phyloP scores from a whole-genome alignment of 2,797 vertebrate species.

The Gallirallus australis region DNA sequence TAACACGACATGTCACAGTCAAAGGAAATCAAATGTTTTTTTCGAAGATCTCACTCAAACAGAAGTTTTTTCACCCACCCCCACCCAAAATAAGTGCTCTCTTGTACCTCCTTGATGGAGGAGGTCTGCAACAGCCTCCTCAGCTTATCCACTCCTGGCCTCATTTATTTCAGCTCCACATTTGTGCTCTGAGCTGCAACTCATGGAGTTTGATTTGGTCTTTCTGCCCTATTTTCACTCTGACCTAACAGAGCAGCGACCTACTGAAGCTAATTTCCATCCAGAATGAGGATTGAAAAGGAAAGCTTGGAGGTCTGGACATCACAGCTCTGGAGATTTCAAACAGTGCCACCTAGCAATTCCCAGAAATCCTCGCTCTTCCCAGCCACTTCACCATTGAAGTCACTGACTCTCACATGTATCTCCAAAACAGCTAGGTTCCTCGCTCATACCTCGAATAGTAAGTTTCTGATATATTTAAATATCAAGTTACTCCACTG shows the following conservation, averaged over 20 bases:
- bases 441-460: background rate
- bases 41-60: background rate
- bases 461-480: background rate
- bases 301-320: background rate
- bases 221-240: background rate
- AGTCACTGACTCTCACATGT: background rate
- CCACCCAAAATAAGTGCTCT: background rate
- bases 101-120: background rate
- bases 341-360: constrained; percentile 56
- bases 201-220: background rate
- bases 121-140: background rate
- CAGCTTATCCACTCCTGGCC: background rate
- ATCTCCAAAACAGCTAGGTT: background rate
- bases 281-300: background rate
- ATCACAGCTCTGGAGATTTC: background rate
- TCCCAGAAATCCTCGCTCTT: background rate
- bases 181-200: background rate
- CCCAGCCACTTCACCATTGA: background rate
- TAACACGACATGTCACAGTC: background rate
- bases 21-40: background rate
- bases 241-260: background rate
- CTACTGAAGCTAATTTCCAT: constrained; percentile 17
- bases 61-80: background rate
- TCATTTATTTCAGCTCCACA: background rate
- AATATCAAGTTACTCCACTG: constrained; percentile 13